Base-by-base conservation (phyloP, 1,140 invertebrate species). In the Chironomus tepperi region DNA sequence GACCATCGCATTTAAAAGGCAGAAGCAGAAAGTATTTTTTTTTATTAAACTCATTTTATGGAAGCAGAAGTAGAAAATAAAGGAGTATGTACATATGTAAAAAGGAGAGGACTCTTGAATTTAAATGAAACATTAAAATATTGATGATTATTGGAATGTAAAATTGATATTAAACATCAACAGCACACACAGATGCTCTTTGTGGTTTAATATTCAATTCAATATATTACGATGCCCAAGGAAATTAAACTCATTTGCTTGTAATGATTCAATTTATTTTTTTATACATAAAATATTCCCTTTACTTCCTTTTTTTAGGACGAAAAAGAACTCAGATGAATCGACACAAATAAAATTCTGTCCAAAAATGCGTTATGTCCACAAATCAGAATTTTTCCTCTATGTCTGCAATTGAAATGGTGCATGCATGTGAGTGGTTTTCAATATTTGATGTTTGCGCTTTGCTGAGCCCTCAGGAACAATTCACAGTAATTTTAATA, bases 101-200 rank as follows among this genome's bases (percentile, higher is more conserved):
- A 34, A 34, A 19, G 19, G 9, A 19, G 18, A 16, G 65, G 65
- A 70, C 65, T 70, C 65, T 70, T 70, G 65, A 70, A 70, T 70
- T 70, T 70, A 70, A 70, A 70, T 70, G 65, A 70, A 70, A 70
- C 65, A 70, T 70, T 70, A 70, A 70, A 70, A 70, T 70, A 70
- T 70, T 70, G 65, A 70, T 70, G 65, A 70, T 21, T 70, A 70
- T 70, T 70, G 65, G 65, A 70, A 70, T 70, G 65, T 70, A 70
- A 70, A 70, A 70, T 70, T 70, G 65, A 70, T 70, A 70, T 70
- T 70, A 70, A 70, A 70, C 9, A 18, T 70, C 65, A 70, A 18
- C 65, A 5, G 18, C 65, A 70, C 7, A 70, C 7, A 34, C 24
- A 57, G 12, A 57, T 57, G 47, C 5, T 12, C 5, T 5, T n/a